Conservation (phyloP, 2,797 vertebrate species). For the Pelobates cultripes region DNA sequence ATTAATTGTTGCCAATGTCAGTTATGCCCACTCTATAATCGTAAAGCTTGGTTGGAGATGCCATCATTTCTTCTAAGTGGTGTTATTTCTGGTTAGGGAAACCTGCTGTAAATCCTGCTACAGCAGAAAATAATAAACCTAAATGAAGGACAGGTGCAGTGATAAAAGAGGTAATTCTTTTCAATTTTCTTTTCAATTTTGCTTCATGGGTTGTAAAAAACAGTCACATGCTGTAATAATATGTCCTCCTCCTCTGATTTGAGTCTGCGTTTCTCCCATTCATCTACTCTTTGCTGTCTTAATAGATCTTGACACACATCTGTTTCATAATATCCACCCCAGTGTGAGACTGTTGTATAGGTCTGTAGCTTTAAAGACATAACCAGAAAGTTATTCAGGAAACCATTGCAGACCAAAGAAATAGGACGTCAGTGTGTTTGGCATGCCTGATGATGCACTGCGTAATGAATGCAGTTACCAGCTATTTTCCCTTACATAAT, state of each 20-base stretch:
- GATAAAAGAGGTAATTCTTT: background rate
- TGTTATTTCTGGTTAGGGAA: too few relatives aligned
- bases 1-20: too few relatives aligned
- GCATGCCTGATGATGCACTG: background rate
- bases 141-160: background rate
- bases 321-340: background rate
- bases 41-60: too few relatives aligned
- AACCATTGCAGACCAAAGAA: background rate
- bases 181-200: background rate
- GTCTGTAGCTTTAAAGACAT: background rate
- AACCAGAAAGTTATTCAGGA: background rate
- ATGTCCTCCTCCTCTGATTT: background rate
- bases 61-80: too few relatives aligned
- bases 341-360: background rate
- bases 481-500: background rate
- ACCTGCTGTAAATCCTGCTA: too few relatives aligned
- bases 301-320: background rate
- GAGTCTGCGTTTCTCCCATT: background rate
- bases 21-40: too few relatives aligned
- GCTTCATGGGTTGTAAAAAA: background rate
- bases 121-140: background rate
- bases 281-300: background rate
- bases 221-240: background rate
- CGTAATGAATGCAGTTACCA: background rate
- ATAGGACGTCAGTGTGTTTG: background rate